phyloP scores from a whole-genome alignment of 2,888 invertebrate species.

The Drosophila peninsularis region DNA sequence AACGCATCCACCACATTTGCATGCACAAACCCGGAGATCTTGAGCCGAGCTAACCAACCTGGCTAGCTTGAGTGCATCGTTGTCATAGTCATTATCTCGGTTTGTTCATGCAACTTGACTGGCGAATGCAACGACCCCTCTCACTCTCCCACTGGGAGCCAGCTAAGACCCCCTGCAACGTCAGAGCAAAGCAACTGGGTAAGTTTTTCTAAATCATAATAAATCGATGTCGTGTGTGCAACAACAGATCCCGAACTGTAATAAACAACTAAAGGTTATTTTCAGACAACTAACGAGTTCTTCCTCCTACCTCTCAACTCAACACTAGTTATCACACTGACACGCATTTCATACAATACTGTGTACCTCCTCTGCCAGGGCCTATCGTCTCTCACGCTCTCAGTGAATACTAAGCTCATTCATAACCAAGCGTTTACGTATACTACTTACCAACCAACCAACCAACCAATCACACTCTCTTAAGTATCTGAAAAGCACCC shows the following conservation, averaged over 20 bases:
- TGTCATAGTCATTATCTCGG: conserved; percentile 27
- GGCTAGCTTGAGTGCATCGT: not conserved
- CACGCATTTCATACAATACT: conserved; percentile 36
- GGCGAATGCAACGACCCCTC: conserved; percentile 24
- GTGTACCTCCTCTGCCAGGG: conserved; percentile 18
- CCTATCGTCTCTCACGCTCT: conserved; percentile 45
- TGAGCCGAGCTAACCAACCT: conserved; percentile 1
- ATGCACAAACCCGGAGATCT: conserved; percentile 50
- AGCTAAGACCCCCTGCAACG: conserved; percentile 57
- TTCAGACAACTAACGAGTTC: conserved; percentile 57
- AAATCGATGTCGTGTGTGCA: conserved; percentile 73
- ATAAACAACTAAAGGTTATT: conserved; percentile 59
- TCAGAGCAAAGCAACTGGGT: conserved; percentile 61
- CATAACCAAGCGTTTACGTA: conserved; percentile 33
- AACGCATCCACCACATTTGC: conserved; percentile 38
- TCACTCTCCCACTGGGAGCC: conserved; percentile 34
- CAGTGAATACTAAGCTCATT: conserved; percentile 47
- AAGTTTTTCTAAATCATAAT: conserved; percentile 74
- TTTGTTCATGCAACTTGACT: conserved; percentile 54
- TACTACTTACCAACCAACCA: conserved; percentile 20
- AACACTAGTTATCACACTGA: conserved; percentile 36
- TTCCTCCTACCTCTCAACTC: conserved; percentile 3
- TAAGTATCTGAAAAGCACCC: conserved; percentile 63
- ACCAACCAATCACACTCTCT: conserved; percentile 46
- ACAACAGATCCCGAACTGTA: conserved; percentile 42